Conservation (phyloP, 1,140 invertebrate genomes). For the Conus betulinus region DNA sequence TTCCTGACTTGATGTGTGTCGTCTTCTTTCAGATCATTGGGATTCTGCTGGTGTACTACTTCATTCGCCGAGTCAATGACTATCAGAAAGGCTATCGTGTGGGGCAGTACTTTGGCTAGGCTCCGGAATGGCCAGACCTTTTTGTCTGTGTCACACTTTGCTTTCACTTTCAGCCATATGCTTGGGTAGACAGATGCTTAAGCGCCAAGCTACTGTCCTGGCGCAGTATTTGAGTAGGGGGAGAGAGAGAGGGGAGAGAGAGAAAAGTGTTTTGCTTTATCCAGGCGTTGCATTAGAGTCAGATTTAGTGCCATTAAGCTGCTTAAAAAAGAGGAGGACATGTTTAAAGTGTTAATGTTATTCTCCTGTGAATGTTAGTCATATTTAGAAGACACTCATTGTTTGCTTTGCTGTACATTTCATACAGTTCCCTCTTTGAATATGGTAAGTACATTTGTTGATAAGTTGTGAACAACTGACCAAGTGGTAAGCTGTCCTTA, state of each 20-base stretch:
- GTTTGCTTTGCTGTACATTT: too few relatives aligned
- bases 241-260: background rate
- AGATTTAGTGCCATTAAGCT: too few relatives aligned
- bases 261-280: too few relatives aligned
- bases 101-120: conserved; percentile 44
- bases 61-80: conserved; percentile 57
- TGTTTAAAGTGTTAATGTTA: too few relatives aligned
- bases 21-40: conserved; percentile 59
- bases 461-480: too few relatives aligned
- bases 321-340: too few relatives aligned
- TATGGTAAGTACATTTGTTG: too few relatives aligned
- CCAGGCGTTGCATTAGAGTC: too few relatives aligned
- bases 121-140: background rate
- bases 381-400: too few relatives aligned
- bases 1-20: background rate
- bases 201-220: background rate
- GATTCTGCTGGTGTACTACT: conserved; percentile 62
- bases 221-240: background rate
- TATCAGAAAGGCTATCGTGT: conserved; percentile 61
- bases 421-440: too few relatives aligned
- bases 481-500: too few relatives aligned
- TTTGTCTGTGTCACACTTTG: background rate
- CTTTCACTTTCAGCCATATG: background rate
- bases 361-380: too few relatives aligned
- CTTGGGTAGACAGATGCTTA: background rate